phyloP scores from a whole-genome alignment of 2,113 vertebrate species.

The Mormyrus iriodes region DNA sequence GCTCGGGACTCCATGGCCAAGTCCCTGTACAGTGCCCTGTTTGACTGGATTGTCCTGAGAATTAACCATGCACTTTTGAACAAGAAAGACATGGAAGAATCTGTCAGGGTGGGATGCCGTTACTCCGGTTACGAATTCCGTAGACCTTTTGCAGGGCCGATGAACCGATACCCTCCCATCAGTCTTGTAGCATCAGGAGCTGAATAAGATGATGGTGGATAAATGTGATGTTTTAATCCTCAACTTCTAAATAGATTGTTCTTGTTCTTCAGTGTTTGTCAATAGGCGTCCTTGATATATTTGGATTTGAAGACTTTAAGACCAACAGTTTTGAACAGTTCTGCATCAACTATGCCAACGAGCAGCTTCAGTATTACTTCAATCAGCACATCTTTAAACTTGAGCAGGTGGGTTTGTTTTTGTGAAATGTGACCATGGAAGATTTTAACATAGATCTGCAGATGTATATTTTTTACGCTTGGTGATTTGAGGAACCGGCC shows the following conservation, averaged over 20 bases:
- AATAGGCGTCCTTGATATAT: slow-evolving; percentile 94
- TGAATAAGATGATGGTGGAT: background rate
- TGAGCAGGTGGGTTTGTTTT: slow-evolving; percentile 76
- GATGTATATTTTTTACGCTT: background rate
- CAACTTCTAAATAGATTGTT: background rate
- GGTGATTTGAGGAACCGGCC: background rate
- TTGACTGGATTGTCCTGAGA: slow-evolving; percentile 96
- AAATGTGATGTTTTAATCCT: background rate
- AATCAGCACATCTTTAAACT: slow-evolving; percentile 96
- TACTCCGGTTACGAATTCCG: background rate
- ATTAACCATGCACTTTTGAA: slow-evolving; percentile 97
- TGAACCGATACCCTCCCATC: background rate
- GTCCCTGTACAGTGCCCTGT: slow-evolving; percentile 94
- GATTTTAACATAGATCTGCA: background rate
- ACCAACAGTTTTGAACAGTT: slow-evolving; percentile 98
- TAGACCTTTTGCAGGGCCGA: background rate
- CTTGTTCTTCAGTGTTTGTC: slow-evolving; percentile 76
- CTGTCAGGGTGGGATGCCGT: slow-evolving; percentile 71
- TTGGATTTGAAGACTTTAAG: slow-evolving; percentile 93
- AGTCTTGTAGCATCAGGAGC: background rate
- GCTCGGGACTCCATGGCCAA: slow-evolving; percentile 99
- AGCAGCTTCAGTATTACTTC: slow-evolving; percentile 97
- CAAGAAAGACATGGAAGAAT: slow-evolving; percentile 94
- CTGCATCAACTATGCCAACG: slow-evolving; percentile 98
- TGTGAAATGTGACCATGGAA: background rate